phyloP scores from a whole-genome alignment of 2,888 invertebrate genomes.

The Congeria kusceri region DNA sequence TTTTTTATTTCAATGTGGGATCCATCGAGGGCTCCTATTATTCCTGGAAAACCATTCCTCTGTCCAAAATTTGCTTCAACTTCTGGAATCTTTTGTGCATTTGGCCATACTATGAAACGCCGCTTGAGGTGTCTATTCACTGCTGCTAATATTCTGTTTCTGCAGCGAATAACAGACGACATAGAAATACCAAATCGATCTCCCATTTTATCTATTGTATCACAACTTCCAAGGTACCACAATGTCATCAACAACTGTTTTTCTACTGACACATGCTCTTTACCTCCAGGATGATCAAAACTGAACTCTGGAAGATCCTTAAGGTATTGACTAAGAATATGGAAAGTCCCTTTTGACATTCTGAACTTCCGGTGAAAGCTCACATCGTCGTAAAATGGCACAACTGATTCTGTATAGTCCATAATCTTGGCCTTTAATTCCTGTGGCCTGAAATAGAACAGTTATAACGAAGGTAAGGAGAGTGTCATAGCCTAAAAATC shows the following conservation, averaged over 20 bases:
- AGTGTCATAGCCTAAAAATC: too few relatives aligned
- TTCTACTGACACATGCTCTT: conserved; percentile 36
- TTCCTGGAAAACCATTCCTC: conserved; percentile 51
- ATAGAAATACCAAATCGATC: conserved; percentile 46
- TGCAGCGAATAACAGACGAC: conserved; percentile 33
- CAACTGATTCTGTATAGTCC: conserved; percentile 42
- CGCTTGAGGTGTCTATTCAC: conserved; percentile 33
- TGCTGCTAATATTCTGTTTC: conserved; percentile 31
- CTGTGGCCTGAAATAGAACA: conserved; percentile 27
- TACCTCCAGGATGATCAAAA: conserved; percentile 32
- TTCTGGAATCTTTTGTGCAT: conserved; percentile 21
- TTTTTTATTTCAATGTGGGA: conserved; percentile 37
- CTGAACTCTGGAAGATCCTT: conserved; percentile 40
- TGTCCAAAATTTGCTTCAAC: conserved; percentile 12
- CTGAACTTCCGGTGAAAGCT: conserved; percentile 43
- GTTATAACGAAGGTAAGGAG: background rate
- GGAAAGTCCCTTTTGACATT: conserved; percentile 40
- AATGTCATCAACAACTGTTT: conserved; percentile 47
- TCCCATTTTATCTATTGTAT: conserved; percentile 38
- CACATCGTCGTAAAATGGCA: conserved; percentile 33
- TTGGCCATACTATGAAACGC: conserved; percentile 42
- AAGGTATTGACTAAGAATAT: conserved; percentile 22
- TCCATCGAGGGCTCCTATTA: conserved; percentile 51
- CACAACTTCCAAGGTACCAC: conserved; percentile 43
- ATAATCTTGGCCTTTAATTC: conserved; percentile 40